Base-by-base conservation (phyloP, 2,113 vertebrate species). In the Triplophysa tibetana region DNA sequence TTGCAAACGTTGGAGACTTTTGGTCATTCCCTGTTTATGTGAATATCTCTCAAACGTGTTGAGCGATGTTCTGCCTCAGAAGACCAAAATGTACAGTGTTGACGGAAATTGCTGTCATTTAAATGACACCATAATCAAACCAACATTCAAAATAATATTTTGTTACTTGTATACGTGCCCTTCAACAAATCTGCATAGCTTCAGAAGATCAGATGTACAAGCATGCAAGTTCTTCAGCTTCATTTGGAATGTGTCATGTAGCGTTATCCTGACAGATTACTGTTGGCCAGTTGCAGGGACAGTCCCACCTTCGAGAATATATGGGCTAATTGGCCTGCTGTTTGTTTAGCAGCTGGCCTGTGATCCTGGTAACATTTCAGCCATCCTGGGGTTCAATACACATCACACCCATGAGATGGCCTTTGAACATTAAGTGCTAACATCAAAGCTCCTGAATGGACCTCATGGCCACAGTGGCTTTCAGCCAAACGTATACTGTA, bases 401-500 rank as follows among this genome's bases (percentile, higher is more conserved):
- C 1, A n/a, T 74, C 41, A 61, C 72, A 48, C 41, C 41, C 41
- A 63, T 75, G 72, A 63, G 58, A 75, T 75, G 58, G 38, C 72
- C 72, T 75, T 63, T 75, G 72, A 75, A 62, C 58, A 63, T 63
- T 75, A 75, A 75, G 72, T 63, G 45, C 72, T 26, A 26, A 12
- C 72, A 63, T 75, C 72, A 14, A 75, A 75, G 56, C 41, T 41
- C 72, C 58, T 73, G 38, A 63, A 45, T 62, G 58, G 21, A 62
- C 21, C 58, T 75, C 72, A 75, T 75, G 72, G 72, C 70, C 21
- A 70, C 62, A 56, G 56, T 50, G 26, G 38, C 65, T 29, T 62
- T 68, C 45, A 70, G 23, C 38, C 66, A 83, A n/a, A 64, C 29
- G 58, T 19, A 80, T 63, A 63, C 80, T 77, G 66, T 77, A 69